Base-by-base conservation (phyloP, 1,140 invertebrate species). In the Drosophila hydei region DNA sequence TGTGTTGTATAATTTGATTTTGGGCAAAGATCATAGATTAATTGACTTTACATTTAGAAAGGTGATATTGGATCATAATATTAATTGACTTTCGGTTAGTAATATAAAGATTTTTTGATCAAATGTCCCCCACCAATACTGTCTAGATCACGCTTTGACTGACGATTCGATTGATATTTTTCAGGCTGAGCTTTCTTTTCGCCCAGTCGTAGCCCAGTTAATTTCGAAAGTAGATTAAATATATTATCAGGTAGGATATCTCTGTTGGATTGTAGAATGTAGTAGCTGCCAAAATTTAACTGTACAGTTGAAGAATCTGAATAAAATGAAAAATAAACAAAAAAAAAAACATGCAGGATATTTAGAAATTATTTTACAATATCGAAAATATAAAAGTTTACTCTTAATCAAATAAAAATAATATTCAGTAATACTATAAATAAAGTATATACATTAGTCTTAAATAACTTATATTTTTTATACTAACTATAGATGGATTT, bases 71-170 rank as follows among this genome's bases (percentile, higher is more conserved):
- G 30, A 11, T 33, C 30, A 33, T 33, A 11, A 33, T 12, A 33
- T 9, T 30, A n/a, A n/a, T n/a, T n/a, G n/a, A n/a, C 27, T 30
- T 6, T 4, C 14, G 12, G 18, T 45, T 19, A 45, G 9, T 45
- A 21, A 45, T 45, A 45, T 11, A 21, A 0, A 7, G 18, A 12
- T 45, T 45, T 72, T 18, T 85, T 85, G 16, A 85, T 85, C 25
- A 85, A 60, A 47, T 85, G 81, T 5, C 81, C 81, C 51, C 81
- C 81, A 25, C 81, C 81, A 72, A 85, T 74, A 58, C 81, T 85
- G 56, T 85, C 81, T 60, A 85, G 69, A 38, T 74, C 79, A 14
- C 81, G 81, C 55, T 85, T 85, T 2, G 56, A 61, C 38, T 45
- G 43, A 11, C 7, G 18, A 45, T 33, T 33, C 30, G 30, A 33